phyloP scores from a whole-genome alignment of 2,113 vertebrate genomes.

The Dissostichus mawsoni region DNA sequence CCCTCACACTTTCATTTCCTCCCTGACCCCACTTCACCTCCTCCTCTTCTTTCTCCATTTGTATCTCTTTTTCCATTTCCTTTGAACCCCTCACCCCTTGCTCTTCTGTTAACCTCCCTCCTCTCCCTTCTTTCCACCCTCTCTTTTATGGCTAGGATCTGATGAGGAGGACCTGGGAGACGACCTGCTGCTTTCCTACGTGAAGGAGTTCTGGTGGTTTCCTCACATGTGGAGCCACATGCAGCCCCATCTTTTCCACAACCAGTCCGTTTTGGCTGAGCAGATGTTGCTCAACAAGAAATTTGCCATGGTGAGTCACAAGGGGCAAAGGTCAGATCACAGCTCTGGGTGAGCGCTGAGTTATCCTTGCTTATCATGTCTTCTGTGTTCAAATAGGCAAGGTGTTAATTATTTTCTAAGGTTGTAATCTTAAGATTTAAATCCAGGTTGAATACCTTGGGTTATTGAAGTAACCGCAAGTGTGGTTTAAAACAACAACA shows the following conservation, averaged over 20 bases:
- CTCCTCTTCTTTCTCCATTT: conserved; percentile 39
- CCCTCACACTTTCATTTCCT: conserved; percentile 55
- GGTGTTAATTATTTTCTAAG: background rate
- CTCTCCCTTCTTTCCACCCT: background rate
- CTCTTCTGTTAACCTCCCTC: background rate
- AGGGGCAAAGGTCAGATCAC: conserved; percentile 24
- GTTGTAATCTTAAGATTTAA: background rate
- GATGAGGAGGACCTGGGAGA: conserved; percentile 96
- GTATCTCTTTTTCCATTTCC: conserved; percentile 42
- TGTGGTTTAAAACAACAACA: background rate
- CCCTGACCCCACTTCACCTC: conserved; percentile 42
- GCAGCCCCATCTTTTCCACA: conserved; percentile 99
- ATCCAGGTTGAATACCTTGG: background rate
- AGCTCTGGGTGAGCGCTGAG: conserved; percentile 6
- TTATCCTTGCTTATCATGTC: background rate
- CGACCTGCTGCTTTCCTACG: conserved; percentile 93
- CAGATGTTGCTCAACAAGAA: conserved; percentile 99
- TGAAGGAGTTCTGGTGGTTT: conserved; percentile 99
- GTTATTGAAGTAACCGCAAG: conserved; percentile 3
- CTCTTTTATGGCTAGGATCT: conserved; percentile 83
- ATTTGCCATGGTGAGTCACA: conserved; percentile 92
- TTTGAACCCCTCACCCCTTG: background rate
- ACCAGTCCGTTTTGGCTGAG: conserved; percentile 95
- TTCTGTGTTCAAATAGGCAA: conserved; percentile 1
- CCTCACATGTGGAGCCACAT: conserved; percentile 99